A percentile compares a stretch with the other conserved stretches of the same genome.
Conservation (phyloP, 1,140 invertebrate species). For the Bombyx mandarina region DNA sequence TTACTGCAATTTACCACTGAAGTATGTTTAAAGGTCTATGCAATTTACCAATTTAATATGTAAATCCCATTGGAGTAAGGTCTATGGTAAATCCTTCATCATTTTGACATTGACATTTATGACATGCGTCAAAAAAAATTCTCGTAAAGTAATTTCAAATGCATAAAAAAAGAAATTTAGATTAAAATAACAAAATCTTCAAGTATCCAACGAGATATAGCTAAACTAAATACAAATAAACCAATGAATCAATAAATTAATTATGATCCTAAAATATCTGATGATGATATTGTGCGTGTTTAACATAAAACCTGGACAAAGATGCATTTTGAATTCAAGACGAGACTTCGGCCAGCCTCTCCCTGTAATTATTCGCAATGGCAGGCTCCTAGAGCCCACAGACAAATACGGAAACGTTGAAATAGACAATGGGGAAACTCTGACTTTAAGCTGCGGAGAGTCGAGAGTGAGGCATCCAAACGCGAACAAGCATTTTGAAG, state of each 20-base stretch:
- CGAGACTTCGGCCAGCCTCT: slow-evolving; percentile 41
- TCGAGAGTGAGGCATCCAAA: slow-evolving; percentile 32
- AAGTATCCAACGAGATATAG: neutral
- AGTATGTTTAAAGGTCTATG: too few species aligned
- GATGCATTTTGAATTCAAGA: slow-evolving; percentile 39
- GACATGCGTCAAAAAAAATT: too few species aligned
- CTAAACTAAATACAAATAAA: neutral
- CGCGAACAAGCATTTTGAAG: slow-evolving; percentile 11
- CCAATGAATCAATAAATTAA: slow-evolving; percentile 4
- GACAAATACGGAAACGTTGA: slow-evolving; percentile 40
- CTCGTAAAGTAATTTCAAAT: too few species aligned
- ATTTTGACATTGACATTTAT: too few species aligned
- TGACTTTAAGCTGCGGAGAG: slow-evolving; percentile 41
- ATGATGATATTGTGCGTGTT: slow-evolving; percentile 40
- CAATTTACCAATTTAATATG: too few species aligned
- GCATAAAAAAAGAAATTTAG: too few species aligned
- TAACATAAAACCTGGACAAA: slow-evolving; percentile 25
- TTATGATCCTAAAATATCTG: slow-evolving; percentile 32
- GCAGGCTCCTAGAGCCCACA: slow-evolving; percentile 39
- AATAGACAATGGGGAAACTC: slow-evolving; percentile 30
- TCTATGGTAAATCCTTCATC: too few species aligned
- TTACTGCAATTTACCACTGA: too few species aligned
- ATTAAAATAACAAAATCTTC: slow-evolving; percentile 1
- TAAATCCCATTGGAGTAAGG: too few species aligned
- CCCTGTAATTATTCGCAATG: slow-evolving; percentile 42